Base-by-base conservation (phyloP, 1,140 invertebrate species). In the Colletes latitarsis region DNA sequence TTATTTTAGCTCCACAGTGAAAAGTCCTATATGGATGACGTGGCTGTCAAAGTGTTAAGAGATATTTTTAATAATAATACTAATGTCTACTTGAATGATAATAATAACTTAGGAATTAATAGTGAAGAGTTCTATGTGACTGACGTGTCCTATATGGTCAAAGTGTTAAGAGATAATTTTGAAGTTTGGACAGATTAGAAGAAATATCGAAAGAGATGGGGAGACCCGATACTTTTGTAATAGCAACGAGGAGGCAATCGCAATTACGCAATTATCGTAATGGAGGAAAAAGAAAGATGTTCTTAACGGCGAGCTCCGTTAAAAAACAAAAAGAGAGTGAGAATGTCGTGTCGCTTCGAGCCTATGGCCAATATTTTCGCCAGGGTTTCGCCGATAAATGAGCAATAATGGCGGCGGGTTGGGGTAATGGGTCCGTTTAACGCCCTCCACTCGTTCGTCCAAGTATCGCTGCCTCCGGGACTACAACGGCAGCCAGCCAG, bases 351-450 rank as follows among this genome's bases (percentile, higher is more conserved):
- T 77, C 77, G 69, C 66, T 57, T 43, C 63, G 67, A 73, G 70
- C 74, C 86, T 81, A 82, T 73, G 77, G 83, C 84, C 85, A 84
- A 89, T 86, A 88, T 82, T 89, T 89, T 88, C 62, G 52, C 83
- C 53, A 62, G 63, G 60, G 67, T 77, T 82, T 83, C 83, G 57
- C 80, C 87, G 84, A 89, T 89, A 89, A 89, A 89, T 89, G 88
- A 88, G 86, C 87, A 89, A 88, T 89, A 89, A 88, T 70, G 82
- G 72, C 30, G 57, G 58, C 67, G 71, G 79, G 69, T 74, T 68
- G 82, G 84, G 84, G 77, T 86, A 88, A 89, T 88, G 82, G 87
- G 82, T 84, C 77, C 83, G 86, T 88, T 89, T 86, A 89, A 89
- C 76, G 81, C 75, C 63, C 78, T 83, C 75, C 58, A 66, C 75